Evolutionary conservation across 2,113 vertebrate species (phyloP).

Genomic region (Gymnobelideus leadbeateri): DNA sequence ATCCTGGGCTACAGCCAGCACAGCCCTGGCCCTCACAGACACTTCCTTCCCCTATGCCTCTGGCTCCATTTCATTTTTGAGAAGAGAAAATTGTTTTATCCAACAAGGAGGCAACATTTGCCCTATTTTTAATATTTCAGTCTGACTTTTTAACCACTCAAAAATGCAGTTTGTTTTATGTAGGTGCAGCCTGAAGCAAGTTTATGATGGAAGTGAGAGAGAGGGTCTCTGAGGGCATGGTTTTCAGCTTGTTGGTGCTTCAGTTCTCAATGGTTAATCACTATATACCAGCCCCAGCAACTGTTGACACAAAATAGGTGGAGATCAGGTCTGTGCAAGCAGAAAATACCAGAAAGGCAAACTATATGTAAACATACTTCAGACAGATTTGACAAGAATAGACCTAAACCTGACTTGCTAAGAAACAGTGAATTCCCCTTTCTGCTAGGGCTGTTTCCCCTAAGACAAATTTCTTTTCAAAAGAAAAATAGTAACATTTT

Average conservation of each 20-base stretch:
- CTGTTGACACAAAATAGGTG: constrained; percentile 93
- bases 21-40: constrained; percentile 53
- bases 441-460: background rate
- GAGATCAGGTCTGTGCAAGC: constrained; percentile 92
- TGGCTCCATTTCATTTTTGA: constrained; percentile 75
- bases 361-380: constrained; percentile 86
- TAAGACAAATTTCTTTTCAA: constrained; percentile 47
- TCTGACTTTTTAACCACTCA: constrained; percentile 83
- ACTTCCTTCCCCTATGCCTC: constrained; percentile 59
- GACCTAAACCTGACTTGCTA: constrained; percentile 84
- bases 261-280: constrained; percentile 76
- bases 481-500: constrained; percentile 57
- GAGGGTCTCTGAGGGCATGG: constrained; percentile 82
- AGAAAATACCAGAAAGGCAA: constrained; percentile 91
- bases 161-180: constrained; percentile 85
- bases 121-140: constrained; percentile 79
- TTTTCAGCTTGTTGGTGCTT: constrained; percentile 65
- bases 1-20: constrained; percentile 43
- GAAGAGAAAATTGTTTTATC: constrained; percentile 81
- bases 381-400: constrained; percentile 85
- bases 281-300: constrained; percentile 82
- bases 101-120: constrained; percentile 78
- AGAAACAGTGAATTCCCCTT: constrained; percentile 68
- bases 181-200: constrained; percentile 85
- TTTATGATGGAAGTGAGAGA: constrained; percentile 86